Percentiles rank a stretch among this genome's conserved stretches.
phyloP scores from a whole-genome alignment of 2,113 vertebrate genomes.

The Egretta garzetta region DNA sequence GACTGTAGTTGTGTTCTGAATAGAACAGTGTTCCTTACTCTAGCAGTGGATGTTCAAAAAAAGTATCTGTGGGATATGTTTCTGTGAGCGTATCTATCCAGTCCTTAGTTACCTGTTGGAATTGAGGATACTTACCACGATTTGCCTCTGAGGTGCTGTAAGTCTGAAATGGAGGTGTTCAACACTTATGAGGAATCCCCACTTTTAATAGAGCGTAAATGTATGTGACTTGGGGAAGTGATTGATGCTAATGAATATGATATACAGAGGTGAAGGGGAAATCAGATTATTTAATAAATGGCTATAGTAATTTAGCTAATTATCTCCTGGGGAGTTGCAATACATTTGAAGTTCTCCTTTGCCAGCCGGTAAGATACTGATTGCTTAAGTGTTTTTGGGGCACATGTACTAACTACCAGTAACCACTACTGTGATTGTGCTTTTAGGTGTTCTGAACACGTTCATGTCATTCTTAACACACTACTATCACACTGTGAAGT shows the following conservation, averaged over 20 bases:
- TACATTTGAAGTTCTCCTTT: slow-evolving; percentile 61
- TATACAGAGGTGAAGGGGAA: slow-evolving; percentile 60
- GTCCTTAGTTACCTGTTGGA: not conserved
- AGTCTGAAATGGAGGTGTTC: slow-evolving; percentile 59
- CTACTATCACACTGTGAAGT: not conserved
- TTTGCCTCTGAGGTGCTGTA: not conserved
- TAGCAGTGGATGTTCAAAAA: not conserved
- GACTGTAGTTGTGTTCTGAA: not conserved
- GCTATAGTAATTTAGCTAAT: slow-evolving; percentile 75
- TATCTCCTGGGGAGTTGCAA: slow-evolving; percentile 68
- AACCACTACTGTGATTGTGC: not conserved
- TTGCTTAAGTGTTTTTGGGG: not conserved
- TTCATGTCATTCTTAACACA: not conserved
- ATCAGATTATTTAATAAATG: slow-evolving; percentile 71
- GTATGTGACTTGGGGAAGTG: slow-evolving; percentile 64
- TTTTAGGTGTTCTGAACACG: not conserved
- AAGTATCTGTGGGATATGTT: not conserved
- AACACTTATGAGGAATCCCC: slow-evolving; percentile 3
- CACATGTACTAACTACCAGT: not conserved
- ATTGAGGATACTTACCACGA: not conserved
- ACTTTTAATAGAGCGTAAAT: slow-evolving; percentile 49
- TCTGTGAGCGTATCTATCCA: not conserved
- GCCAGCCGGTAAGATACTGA: slow-evolving; percentile 5
- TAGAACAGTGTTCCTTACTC: not conserved
- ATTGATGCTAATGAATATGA: slow-evolving; percentile 68